These are phyloP conservation scores for Triplophysa siluroides DNA, from an alignment of 2,113 vertebrate genomes.

Conservation along the genomic window DNA sequence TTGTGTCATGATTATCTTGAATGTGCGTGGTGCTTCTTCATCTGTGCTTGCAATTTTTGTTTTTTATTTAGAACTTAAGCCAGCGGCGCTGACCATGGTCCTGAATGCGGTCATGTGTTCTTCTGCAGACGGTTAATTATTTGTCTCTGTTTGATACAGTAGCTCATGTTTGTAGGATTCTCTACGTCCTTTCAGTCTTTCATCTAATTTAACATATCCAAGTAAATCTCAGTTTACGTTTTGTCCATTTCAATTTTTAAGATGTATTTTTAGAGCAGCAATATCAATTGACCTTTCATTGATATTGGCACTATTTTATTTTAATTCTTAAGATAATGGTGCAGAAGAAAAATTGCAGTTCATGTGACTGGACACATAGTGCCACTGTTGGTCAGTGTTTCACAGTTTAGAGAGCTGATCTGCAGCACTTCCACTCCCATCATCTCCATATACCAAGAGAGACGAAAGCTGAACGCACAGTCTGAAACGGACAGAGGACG, in stretches of 20 bases:
- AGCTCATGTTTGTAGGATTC: too few relatives aligned
- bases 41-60: not conserved
- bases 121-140: not conserved
- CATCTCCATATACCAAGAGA: not conserved
- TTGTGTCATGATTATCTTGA: not conserved
- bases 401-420: not conserved
- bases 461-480: not conserved
- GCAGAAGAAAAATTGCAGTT: not conserved
- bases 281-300: too few relatives aligned
- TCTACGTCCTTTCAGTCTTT: too few relatives aligned
- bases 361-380: constrained; percentile 28
- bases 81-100: constrained; percentile 19
- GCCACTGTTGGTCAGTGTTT: constrained; percentile 48
- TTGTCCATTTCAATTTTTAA: too few relatives aligned
- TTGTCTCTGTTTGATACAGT: too few relatives aligned
- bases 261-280: too few relatives aligned
- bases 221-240: too few relatives aligned
- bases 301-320: too few relatives aligned
- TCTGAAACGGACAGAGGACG: not conserved
- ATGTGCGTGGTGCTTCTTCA: not conserved
- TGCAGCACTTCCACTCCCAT: constrained; percentile 31
- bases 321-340: too few relatives aligned
- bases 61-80: too few relatives aligned
- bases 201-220: too few relatives aligned
- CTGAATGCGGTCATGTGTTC: constrained; percentile 3